Conservation (phyloP, 2,888 invertebrate species). For the Melinaea menophilus region DNA sequence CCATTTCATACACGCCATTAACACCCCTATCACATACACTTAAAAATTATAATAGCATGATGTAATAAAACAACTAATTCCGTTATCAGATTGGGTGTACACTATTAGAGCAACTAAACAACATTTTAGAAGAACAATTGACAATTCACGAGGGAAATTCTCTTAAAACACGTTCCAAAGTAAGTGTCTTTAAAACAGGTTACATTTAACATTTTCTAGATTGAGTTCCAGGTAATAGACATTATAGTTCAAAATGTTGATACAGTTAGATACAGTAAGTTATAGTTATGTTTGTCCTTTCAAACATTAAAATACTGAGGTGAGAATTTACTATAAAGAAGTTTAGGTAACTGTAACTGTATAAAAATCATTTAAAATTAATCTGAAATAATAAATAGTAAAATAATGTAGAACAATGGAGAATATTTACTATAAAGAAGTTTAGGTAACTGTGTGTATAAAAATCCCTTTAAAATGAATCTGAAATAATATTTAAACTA, state of each 20-base stretch:
- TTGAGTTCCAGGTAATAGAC: conserved; percentile 11
- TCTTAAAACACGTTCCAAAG: conserved; percentile 36
- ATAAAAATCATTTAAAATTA: too few relatives aligned
- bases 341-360: too few relatives aligned
- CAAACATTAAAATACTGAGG: too few relatives aligned
- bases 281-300: too few relatives aligned
- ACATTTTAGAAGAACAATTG: conserved; percentile 38
- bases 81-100: conserved; percentile 11
- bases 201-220: conserved; percentile 15
- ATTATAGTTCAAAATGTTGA: not conserved
- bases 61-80: not conserved
- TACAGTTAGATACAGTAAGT: not conserved
- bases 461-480: too few relatives aligned
- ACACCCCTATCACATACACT: not conserved
- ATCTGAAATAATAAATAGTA: too few relatives aligned
- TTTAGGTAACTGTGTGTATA: too few relatives aligned
- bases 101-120: conserved; percentile 41
- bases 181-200: conserved; percentile 28
- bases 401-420: too few relatives aligned
- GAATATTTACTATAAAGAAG: too few relatives aligned
- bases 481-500: too few relatives aligned
- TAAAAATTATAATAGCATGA: conserved; percentile 11
- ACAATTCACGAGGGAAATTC: conserved; percentile 41
- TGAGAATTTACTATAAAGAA: too few relatives aligned
- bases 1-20: conserved; percentile 21